A percentile compares a stretch with the other conserved stretches of the same genome.
These are phyloP conservation scores for Colius striatus DNA, from an alignment of 2,113 vertebrate genomes.

Conservation along the genomic window DNA sequence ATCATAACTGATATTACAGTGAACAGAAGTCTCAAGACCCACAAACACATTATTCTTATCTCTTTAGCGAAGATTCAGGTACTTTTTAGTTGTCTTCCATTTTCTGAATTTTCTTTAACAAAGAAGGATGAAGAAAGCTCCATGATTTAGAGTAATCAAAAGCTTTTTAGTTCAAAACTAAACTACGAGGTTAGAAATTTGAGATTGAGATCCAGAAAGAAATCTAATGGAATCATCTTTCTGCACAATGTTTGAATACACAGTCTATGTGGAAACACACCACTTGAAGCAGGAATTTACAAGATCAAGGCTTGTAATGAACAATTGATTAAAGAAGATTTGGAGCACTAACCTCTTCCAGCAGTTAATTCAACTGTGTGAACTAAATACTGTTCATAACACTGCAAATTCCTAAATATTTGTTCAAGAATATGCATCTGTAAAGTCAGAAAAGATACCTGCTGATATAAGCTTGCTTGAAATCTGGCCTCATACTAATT, in stretches of 20 bases:
- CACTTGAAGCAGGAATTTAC: not conserved
- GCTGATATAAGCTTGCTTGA: conserved; percentile 99
- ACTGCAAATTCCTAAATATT: not conserved
- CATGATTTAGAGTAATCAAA: not conserved
- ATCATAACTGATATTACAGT: not conserved
- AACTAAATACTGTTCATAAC: not conserved
- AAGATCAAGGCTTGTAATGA: not conserved
- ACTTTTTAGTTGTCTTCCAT: not conserved
- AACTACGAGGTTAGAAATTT: not conserved
- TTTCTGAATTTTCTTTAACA: not conserved
- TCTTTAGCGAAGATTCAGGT: not conserved
- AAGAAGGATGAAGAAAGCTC: not conserved
- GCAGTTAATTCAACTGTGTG: not conserved
- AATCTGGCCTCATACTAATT: conserved; percentile 98
- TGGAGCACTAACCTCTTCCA: not conserved
- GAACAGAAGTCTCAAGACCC: not conserved
- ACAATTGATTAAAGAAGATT: not conserved
- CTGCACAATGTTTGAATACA: not conserved
- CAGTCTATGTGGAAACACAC: not conserved
- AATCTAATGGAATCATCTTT: not conserved
- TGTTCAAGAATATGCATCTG: not conserved
- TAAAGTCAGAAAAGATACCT: conserved; percentile 76
- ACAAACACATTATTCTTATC: not conserved
- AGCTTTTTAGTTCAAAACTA: not conserved
- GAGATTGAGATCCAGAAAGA: not conserved